Evolutionary conservation across 1,140 invertebrate genomes (phyloP).

Genomic region (Neocloeon triangulifer): DNA sequence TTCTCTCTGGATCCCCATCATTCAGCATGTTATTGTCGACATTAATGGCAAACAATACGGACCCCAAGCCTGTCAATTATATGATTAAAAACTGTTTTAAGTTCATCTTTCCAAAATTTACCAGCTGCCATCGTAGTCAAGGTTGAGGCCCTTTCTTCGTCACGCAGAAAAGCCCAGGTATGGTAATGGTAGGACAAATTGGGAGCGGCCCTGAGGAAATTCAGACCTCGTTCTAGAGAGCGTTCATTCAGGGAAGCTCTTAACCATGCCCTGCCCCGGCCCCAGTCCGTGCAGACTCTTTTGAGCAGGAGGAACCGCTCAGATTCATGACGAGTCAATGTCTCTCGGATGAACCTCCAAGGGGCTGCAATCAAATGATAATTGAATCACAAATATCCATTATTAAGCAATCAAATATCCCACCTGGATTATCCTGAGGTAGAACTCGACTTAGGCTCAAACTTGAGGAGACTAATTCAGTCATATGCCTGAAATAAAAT

Average conservation of each 20-base stretch:
- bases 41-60: slow-evolving; percentile 73
- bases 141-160: slow-evolving; percentile 46
- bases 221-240: slow-evolving; percentile 62
- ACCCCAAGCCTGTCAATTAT: slow-evolving; percentile 37
- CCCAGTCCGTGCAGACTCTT: slow-evolving; percentile 56
- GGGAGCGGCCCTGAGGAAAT: slow-evolving; percentile 44
- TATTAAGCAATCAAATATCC: slow-evolving; percentile 4
- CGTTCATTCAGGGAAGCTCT: slow-evolving; percentile 69
- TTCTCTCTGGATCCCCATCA: slow-evolving; percentile 23
- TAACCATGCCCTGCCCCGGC: slow-evolving; percentile 67
- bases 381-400: not conserved
- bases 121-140: slow-evolving; percentile 64
- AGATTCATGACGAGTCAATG: slow-evolving; percentile 66
- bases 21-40: slow-evolving; percentile 70
- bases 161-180: slow-evolving; percentile 55
- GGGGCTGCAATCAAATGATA: slow-evolving; percentile 13
- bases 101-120: no score
- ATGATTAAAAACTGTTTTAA: slow-evolving; percentile 5
- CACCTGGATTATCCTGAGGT: slow-evolving; percentile 18
- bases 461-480: slow-evolving; percentile 28
- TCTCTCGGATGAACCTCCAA: slow-evolving; percentile 43
- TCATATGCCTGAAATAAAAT: slow-evolving; percentile 21
- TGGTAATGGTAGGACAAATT: no score
- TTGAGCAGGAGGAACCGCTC: slow-evolving; percentile 61
- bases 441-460: slow-evolving; percentile 17